Evolutionary conservation across 2,888 invertebrate species (phyloP).

Genomic region (Nemotelus nigrinus): DNA sequence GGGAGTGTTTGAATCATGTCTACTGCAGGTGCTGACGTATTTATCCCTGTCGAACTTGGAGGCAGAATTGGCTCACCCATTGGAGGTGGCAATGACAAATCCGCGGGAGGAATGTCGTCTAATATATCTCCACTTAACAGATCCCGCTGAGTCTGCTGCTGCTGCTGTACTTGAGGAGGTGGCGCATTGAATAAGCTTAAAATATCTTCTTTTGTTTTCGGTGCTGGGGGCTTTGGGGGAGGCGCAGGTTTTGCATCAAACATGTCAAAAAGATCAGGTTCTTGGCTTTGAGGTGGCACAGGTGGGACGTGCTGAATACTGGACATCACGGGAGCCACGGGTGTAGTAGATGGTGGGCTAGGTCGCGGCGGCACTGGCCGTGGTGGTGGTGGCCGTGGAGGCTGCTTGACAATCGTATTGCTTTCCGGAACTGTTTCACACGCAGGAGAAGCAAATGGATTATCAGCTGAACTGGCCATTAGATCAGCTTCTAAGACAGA

Average conservation of each 20-base stretch:
- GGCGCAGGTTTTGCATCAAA: slow-evolving; percentile 65
- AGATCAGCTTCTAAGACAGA: slow-evolving; percentile 53
- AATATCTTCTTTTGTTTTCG: slow-evolving; percentile 71
- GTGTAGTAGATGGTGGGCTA: slow-evolving; percentile 61
- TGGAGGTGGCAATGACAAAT: slow-evolving; percentile 43
- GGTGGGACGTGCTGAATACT: slow-evolving; percentile 51
- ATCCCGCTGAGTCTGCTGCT: slow-evolving; percentile 65
- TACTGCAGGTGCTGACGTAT: slow-evolving; percentile 6
- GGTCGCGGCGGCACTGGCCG: slow-evolving; percentile 61
- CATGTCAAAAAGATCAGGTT: slow-evolving; percentile 68
- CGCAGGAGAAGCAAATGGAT: slow-evolving; percentile 61
- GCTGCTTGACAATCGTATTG: slow-evolving; percentile 66
- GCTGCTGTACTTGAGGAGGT: slow-evolving; percentile 62
- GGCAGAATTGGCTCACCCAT: slow-evolving; percentile 45
- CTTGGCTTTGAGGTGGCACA: slow-evolving; percentile 50
- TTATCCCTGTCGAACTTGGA: slow-evolving; percentile 15
- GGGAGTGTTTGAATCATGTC: slow-evolving; percentile 6
- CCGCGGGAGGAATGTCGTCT: slow-evolving; percentile 50
- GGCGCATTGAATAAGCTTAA: slow-evolving; percentile 68
- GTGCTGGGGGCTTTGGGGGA: slow-evolving; percentile 67
- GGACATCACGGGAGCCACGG: not conserved
- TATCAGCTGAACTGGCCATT: slow-evolving; percentile 57
- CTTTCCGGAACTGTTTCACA: slow-evolving; percentile 64
- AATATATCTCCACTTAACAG: slow-evolving; percentile 70
- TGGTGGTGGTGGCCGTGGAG: slow-evolving; percentile 65